These are phyloP conservation scores for Coelopa pilipes DNA, from an alignment of 2,888 invertebrate species.

Conservation along the genomic window DNA sequence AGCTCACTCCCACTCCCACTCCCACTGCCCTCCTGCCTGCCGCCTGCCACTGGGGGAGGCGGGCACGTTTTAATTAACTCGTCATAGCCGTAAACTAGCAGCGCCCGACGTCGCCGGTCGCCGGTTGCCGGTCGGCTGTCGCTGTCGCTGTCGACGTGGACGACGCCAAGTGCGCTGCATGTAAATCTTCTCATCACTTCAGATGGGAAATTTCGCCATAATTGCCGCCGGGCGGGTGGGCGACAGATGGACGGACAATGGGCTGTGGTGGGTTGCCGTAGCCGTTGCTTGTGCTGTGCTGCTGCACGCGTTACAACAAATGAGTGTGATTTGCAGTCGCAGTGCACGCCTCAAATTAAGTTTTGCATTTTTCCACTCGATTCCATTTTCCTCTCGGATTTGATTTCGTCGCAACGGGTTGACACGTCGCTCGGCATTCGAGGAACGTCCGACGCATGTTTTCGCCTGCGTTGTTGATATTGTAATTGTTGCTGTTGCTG, in stretches of 20 bases:
- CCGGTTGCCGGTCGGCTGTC: not conserved
- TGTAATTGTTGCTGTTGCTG: constrained; percentile 34
- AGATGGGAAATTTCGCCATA: constrained; percentile 55
- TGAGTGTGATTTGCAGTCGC: constrained; percentile 63
- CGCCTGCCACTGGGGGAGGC: constrained; percentile 47
- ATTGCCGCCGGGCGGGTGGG: constrained; percentile 16
- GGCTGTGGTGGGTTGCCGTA: too few species aligned
- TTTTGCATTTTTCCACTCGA: constrained; percentile 35
- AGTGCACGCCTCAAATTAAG: constrained; percentile 48
- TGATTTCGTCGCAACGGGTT: constrained; percentile 34
- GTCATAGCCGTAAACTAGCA: constrained; percentile 39
- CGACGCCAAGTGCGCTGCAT: constrained; percentile 52
- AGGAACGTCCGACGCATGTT: constrained; percentile 38
- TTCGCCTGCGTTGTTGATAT: constrained; percentile 22
- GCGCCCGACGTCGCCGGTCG: not conserved
- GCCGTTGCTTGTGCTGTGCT: too few species aligned
- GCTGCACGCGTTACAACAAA: constrained; percentile 41
- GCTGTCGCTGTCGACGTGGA: too few species aligned
- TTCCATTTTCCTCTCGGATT: constrained; percentile 35
- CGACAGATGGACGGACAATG: constrained; percentile 17
- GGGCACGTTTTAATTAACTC: constrained; percentile 62
- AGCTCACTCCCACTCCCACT: not conserved
- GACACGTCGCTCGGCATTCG: constrained; percentile 34
- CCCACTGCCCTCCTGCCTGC: not conserved
- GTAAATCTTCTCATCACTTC: constrained; percentile 64